Evolutionary conservation across 2,113 vertebrate species (phyloP).

Genomic region (Oryzias javanicus): DNA sequence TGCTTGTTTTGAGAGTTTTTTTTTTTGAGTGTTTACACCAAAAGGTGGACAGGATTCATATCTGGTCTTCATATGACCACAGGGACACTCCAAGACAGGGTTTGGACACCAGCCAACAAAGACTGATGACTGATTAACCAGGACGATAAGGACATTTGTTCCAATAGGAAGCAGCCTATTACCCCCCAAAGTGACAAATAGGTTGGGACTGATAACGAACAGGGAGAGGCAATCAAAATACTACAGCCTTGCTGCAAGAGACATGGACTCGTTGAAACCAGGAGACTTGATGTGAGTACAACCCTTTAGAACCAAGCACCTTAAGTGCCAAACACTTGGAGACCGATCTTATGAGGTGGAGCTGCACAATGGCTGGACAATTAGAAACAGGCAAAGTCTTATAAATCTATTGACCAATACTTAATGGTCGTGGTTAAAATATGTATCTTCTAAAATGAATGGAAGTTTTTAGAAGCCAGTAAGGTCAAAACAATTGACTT

Average conservation of each 20-base stretch:
- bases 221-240: background rate
- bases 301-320: background rate
- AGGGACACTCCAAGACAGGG: slow-evolving; percentile 1
- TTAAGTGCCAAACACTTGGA: background rate
- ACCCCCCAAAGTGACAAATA: background rate
- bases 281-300: background rate
- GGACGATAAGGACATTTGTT: background rate
- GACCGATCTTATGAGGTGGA: background rate
- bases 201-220: background rate
- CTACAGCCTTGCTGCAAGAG: background rate
- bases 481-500: no score
- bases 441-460: no score
- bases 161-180: background rate
- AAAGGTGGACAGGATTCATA: background rate
- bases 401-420: no score
- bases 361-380: background rate
- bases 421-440: no score
- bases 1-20: no score
- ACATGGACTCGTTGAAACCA: background rate
- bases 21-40: no score
- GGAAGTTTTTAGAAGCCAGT: no score
- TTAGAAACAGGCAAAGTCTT: no score
- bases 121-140: background rate
- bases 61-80: background rate
- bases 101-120: background rate